Base-by-base conservation (phyloP, 2,888 invertebrate genomes). In the Epirrhoe alternata region DNA sequence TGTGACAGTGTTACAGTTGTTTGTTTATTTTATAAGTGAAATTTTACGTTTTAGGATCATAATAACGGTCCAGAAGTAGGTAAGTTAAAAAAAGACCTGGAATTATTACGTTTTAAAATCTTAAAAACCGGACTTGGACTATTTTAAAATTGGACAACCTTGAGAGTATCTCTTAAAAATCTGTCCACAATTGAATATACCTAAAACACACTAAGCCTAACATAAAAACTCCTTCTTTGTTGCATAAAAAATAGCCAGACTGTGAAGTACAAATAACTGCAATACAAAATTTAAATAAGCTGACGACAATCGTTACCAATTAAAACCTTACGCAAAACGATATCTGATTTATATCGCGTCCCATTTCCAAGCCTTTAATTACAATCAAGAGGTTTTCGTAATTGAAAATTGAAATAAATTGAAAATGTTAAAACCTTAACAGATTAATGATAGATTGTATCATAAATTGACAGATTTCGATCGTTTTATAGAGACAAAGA, bases 311-410 rank as follows among this genome's bases (percentile, higher is more conserved):
- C 79, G 77, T 74, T 70, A 75, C 73, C 79, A 82, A 82, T 85
- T 85, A 85, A 80, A 78, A 75, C 61, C 68, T 82, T 83, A 77
- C 75, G 77, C 73, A 77, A 78, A 81, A 76, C 79, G 74, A 78
- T 79, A 77, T 77, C 80, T 80, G 84, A 85, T 85, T 86, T 84
- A 85, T 84, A 80, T 75, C 74, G 76, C 77, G 74, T 66, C 75
- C 77, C 73, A 77, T 79, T 79, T 80, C 73, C 72, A 79, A 74
- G 76, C 69, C 75, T 82, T 77, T 80, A 75, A 80, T 81, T 81
- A 80, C 75, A 81, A 78, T 78, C 75, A 77, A 66, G 71, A 73
- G 69, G 69, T 74, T 81, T 75, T 76, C 74, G 73, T 77, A 77
- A 81, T 77, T 75, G 74, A 78, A 74, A 77, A 77, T 77, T 71